Conservation (phyloP, 2,113 vertebrate species). For the Micromys minutus region DNA sequence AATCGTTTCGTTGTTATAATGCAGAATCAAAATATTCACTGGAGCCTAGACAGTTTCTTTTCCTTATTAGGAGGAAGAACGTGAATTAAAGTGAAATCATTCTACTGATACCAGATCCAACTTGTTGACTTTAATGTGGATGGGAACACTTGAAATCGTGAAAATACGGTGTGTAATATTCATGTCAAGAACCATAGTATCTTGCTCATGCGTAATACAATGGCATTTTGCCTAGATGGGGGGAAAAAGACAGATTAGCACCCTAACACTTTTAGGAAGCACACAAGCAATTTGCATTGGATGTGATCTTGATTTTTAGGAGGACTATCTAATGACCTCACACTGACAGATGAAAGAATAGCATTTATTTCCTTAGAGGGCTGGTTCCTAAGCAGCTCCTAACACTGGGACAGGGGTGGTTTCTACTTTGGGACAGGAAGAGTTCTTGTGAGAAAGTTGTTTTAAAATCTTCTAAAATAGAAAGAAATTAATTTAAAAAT, state of each 20-base stretch:
- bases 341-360: conserved; percentile 78
- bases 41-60: conserved; percentile 71
- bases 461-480: not conserved
- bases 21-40: conserved; percentile 80
- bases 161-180: conserved; percentile 94
- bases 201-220: conserved; percentile 88
- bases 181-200: conserved; percentile 87
- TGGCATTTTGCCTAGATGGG: conserved; percentile 93
- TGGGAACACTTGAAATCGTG: conserved; percentile 85
- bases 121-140: conserved; percentile 88
- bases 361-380: conserved; percentile 80
- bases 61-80: conserved; percentile 79
- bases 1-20: conserved; percentile 77
- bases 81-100: conserved; percentile 80
- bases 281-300: conserved; percentile 87
- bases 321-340: conserved; percentile 87
- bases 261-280: conserved; percentile 93
- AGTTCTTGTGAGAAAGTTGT: not conserved
- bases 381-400: conserved; percentile 64
- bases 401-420: not conserved
- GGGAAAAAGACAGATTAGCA: conserved; percentile 98
- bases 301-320: conserved; percentile 87
- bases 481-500: conserved; percentile 52
- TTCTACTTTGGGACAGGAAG: conserved; percentile 9
- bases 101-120: conserved; percentile 81